Evolutionary conservation across 2,113 vertebrate species (phyloP).

Genomic region (Mystacornis crossleyi): DNA sequence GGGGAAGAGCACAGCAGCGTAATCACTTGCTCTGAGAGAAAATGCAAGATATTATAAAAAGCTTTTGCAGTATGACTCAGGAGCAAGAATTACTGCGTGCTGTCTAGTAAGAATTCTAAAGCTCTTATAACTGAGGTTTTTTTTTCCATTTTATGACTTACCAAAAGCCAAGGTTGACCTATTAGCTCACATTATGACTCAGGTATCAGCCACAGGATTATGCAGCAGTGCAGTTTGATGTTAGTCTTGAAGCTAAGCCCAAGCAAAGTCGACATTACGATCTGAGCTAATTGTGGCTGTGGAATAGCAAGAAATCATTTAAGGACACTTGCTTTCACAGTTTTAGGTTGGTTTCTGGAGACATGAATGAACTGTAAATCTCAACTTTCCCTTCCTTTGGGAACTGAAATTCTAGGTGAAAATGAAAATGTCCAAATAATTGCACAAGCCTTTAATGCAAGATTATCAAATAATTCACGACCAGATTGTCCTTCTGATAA

Average conservation of each 20-base stretch:
- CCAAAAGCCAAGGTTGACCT: slow-evolving; percentile 6
- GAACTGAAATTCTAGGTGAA: neutral
- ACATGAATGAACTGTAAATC: neutral
- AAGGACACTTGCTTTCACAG: neutral
- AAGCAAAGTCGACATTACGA: neutral
- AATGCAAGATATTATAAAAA: slow-evolving; percentile 32
- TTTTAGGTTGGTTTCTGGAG: neutral
- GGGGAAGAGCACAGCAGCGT: neutral
- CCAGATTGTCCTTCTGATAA: neutral
- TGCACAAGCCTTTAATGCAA: neutral
- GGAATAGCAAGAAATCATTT: neutral
- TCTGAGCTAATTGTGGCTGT: neutral
- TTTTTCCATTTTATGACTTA: neutral
- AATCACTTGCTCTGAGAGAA: neutral
- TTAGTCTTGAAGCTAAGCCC: neutral
- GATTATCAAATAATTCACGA: neutral
- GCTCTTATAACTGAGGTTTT: neutral
- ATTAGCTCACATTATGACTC: neutral
- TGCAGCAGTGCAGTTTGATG: neutral
- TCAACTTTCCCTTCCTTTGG: neutral
- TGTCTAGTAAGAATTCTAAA: neutral
- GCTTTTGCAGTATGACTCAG: slow-evolving; percentile 15
- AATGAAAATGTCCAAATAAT: neutral
- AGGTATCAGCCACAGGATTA: neutral
- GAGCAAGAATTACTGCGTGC: neutral